Base-by-base conservation (phyloP, 2,113 vertebrate species). In the Platycercus adscitus region DNA sequence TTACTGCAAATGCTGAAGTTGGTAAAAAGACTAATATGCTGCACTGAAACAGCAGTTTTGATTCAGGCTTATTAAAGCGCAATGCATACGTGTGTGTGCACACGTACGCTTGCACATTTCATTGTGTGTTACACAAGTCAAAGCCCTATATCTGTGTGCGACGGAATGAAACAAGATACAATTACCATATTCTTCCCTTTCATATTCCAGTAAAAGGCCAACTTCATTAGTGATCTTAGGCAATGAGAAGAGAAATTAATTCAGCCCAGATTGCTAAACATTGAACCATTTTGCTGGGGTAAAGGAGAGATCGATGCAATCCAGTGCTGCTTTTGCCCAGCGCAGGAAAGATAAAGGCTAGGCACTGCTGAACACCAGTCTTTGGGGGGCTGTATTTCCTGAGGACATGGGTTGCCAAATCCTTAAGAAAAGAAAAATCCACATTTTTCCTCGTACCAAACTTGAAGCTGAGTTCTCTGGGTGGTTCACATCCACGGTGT, bases 1-100 rank as follows among this genome's bases (percentile, higher is more conserved):
- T 93, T 88, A 65, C 65, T 29, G 81, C 69, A 84, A 81, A 81
- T 52, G 89, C 55, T 84, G 83, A 87, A 87, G 49, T 26, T 81
- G 41, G 69, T 82, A 24, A 72, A 87, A 88, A 81, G 47, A 44
- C 61, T 78, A 86, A 81, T 60, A 44, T 2, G 23, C 47, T 56
- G 82, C 39, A 25, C 24, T 12, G 56, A 50, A 92, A 41, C 21
- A 81, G 47, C 35, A 35, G 63, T 29, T 39, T 53, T 24, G 14
- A 71, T 58, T 83, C 52, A 56, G 65, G 65, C 9, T 68, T 50
- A 63, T 64, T 50, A 56, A 86, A 89, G 44, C 11, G 50, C 29
- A 69, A 23, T 8, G 23, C 10, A 21, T 2, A 3, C 4, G 0
- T 63, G 24, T 35, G 26, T 11, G 7, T 1, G 1, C 18, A 8